These are phyloP conservation scores for Callionymus lyra DNA, from an alignment of 2,113 vertebrate species.

Conservation along the genomic window DNA sequence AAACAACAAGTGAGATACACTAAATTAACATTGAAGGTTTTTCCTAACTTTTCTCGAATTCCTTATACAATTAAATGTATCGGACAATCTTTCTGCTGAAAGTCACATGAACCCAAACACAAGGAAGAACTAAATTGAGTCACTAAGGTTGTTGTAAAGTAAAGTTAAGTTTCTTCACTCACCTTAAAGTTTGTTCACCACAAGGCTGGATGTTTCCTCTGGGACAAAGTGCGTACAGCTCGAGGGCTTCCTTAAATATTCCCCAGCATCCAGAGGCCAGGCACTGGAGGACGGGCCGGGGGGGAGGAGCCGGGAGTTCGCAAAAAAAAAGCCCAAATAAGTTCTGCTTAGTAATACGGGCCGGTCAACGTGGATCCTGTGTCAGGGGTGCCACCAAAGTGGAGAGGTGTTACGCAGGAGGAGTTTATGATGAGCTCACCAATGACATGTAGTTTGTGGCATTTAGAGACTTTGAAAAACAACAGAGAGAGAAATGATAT, in stretches of 20 bases:
- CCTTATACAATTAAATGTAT: no score
- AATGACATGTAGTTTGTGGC: constrained; percentile 6
- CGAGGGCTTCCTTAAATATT: constrained; percentile 65
- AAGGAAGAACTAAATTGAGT: no score
- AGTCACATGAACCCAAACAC: no score
- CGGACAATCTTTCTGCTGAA: no score
- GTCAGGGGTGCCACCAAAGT: constrained; percentile 47
- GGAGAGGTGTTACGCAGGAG: constrained; percentile 39
- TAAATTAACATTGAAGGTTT: no score
- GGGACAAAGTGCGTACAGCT: constrained; percentile 58
- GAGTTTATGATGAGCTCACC: no score
- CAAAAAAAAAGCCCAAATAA: constrained; percentile 75
- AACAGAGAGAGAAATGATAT: not conserved
- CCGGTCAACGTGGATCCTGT: constrained; percentile 49
- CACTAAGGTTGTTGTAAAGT: no score
- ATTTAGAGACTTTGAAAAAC: not conserved
- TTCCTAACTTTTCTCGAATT: no score
- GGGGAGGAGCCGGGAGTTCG: constrained; percentile 53
- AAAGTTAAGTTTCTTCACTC: no score
- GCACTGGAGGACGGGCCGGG: constrained; percentile 13
- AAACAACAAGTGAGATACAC: no score
- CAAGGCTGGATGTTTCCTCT: constrained; percentile 69
- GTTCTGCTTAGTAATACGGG: constrained; percentile 57
- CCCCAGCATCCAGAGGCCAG: constrained; percentile 10
- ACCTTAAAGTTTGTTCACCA: constrained; percentile 50